Base-by-base conservation (phyloP, 2,888 invertebrate genomes). In the Lasioglossum zephyrum region DNA sequence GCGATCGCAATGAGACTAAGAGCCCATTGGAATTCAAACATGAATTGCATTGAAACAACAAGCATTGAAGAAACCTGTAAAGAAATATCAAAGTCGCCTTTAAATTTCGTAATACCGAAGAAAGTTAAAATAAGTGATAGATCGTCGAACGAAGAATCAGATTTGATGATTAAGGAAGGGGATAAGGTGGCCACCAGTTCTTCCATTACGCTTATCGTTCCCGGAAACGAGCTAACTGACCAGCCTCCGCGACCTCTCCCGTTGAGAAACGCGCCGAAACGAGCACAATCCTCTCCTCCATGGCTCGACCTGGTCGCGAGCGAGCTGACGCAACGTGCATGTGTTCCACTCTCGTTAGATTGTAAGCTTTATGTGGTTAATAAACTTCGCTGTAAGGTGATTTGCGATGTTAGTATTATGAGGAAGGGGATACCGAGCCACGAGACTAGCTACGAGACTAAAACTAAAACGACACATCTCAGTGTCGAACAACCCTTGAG, bases 141-240 rank as follows among this genome's bases (percentile, higher is more conserved):
- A 77, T 81, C 84, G 81, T 84, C 81, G 85, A 73, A 77, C 47
- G 76, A 77, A 60, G 85, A 83, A 73, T 66, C 60, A 60, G 47
- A 70, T 82, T 72, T 79, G 72, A 82, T 79, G 72, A 82, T 90
- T 91, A 91, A 90, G 90, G 90, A 91, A 86, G 92, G 91, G 82
- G 90, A 92, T 70, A 60, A 79, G 26, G 79, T 79, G 75, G 90
- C 92, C 93, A 94, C 93, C 94, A 93, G 93, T 95, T 95, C 95
- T 95, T 95, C 95, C 95, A 95, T 94, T 95, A 95, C 95, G 95
- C 95, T 95, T 95, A 94, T 94, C 94, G 94, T 94, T 95, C 93
- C 92, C 93, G 93, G 93, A 94, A 94, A 94, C 94, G 94, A 93
- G 93, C 91, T 92, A 90, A 93, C 91, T 91, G 93, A 93, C 92